Conservation (phyloP, 2,888 invertebrate genomes). For the Heteromyza rotundicornis region DNA sequence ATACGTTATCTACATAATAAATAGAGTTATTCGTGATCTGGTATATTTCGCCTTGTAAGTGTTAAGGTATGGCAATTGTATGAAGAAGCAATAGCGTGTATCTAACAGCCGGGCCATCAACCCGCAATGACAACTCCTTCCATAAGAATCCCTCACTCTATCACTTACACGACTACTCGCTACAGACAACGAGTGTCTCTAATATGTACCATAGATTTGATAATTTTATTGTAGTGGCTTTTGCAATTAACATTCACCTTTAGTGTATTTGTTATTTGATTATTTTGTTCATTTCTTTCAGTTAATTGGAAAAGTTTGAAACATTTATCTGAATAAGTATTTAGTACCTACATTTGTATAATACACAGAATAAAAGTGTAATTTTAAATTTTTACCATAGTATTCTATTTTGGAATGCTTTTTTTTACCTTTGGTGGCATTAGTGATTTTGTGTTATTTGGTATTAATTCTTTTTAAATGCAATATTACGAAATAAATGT, state of each 20-base stretch:
- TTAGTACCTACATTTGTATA: not conserved
- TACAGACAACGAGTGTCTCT: too few relatives aligned
- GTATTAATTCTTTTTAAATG: conserved; percentile 18
- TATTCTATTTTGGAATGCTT: conserved; percentile 11
- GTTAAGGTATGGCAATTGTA: too few relatives aligned
- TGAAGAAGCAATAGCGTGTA: too few relatives aligned
- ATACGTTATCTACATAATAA: too few relatives aligned
- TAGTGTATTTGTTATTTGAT: conserved; percentile 15
- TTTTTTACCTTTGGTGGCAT: conserved; percentile 4
- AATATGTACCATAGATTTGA: too few relatives aligned
- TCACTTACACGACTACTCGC: too few relatives aligned
- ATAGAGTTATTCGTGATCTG: too few relatives aligned
- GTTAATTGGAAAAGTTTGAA: conserved; percentile 17
- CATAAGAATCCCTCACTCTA: too few relatives aligned
- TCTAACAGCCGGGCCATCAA: too few relatives aligned
- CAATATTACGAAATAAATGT: conserved; percentile 19
- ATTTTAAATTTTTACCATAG: conserved; percentile 36
- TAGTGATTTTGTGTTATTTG: conserved; percentile 28
- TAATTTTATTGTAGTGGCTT: conserved; percentile 21
- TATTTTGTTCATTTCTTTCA: not conserved
- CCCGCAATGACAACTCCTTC: too few relatives aligned
- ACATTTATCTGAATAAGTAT: conserved; percentile 20
- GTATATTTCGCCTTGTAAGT: too few relatives aligned
- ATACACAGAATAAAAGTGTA: conserved; percentile 17
- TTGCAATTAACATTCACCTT: too few relatives aligned